These are phyloP conservation scores for Tridacna gigas DNA, from an alignment of 2,888 invertebrate species.

Conservation along the genomic window DNA sequence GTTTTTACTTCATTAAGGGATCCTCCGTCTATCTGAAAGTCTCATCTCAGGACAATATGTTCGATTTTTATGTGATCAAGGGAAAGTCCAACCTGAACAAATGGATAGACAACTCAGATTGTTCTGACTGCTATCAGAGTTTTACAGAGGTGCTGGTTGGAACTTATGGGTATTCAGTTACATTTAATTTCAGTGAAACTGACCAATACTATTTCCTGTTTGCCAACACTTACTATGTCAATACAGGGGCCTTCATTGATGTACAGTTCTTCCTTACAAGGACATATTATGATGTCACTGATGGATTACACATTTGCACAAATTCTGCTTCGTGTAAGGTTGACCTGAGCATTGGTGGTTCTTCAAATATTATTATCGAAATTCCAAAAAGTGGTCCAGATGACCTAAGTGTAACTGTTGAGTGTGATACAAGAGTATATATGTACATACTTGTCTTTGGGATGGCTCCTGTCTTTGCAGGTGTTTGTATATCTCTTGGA, in stretches of 20 bases:
- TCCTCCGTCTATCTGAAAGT: background rate
- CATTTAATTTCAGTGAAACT: slow-evolving; percentile 4
- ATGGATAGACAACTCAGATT: slow-evolving; percentile 28
- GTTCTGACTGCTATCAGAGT: slow-evolving; percentile 14
- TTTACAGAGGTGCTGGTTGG: background rate
- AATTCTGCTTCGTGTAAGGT: slow-evolving; percentile 7
- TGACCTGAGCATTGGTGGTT: background rate
- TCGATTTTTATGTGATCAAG: slow-evolving; percentile 25
- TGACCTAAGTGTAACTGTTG: slow-evolving; percentile 14
- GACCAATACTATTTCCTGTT: slow-evolving; percentile 44
- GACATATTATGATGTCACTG: slow-evolving; percentile 2
- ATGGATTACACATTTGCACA: background rate
- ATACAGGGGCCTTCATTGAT: background rate
- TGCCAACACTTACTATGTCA: slow-evolving; percentile 12
- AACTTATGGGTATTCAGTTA: background rate
- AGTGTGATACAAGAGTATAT: slow-evolving; percentile 24
- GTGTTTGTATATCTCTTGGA: slow-evolving; percentile 16
- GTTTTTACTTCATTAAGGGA: slow-evolving; percentile 31
- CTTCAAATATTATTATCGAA: slow-evolving; percentile 23
- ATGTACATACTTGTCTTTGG: slow-evolving; percentile 24
- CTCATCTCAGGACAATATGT: background rate
- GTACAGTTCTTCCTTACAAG: slow-evolving; percentile 3
- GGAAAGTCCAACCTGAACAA: slow-evolving; percentile 28
- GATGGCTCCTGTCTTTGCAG: slow-evolving; percentile 18
- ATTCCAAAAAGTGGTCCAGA: slow-evolving; percentile 11